A percentile compares a stretch with the other conserved stretches of the same genome.
phyloP scores from a whole-genome alignment of 2,797 vertebrate genomes.

The Syngnathus rostellatus region DNA sequence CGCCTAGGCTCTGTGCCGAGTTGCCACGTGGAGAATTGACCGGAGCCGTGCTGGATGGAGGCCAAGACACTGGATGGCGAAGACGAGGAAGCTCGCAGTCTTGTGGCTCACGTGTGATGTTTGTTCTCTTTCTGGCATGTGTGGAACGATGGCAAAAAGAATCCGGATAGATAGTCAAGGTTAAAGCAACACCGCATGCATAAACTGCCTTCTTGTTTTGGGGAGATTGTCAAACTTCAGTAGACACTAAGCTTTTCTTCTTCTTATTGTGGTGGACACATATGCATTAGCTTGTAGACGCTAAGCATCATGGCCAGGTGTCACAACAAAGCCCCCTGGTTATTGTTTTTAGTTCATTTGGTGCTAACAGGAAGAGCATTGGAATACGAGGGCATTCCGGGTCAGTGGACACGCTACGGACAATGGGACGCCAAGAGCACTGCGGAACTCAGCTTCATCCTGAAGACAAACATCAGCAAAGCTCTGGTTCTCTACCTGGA shows the following conservation, averaged over 20 bases:
- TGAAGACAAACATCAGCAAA: slow-evolving; percentile 83
- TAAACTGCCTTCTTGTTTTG: slow-evolving; percentile 26
- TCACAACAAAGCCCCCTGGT: slow-evolving; percentile 32
- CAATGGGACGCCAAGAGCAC: slow-evolving; percentile 77
- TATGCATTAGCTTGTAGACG: slow-evolving; percentile 20
- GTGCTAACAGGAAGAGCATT: slow-evolving; percentile 61
- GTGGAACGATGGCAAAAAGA: slow-evolving; percentile 60
- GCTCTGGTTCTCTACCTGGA: slow-evolving; percentile 87
- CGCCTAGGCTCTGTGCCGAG: slow-evolving; percentile 51
- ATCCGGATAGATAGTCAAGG: slow-evolving; percentile 58
- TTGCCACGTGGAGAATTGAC: slow-evolving; percentile 54
- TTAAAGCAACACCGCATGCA: slow-evolving; percentile 40
- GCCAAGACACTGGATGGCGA: slow-evolving; percentile 62
- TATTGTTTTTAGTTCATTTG: slow-evolving; percentile 52
- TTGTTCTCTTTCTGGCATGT: slow-evolving; percentile 47
- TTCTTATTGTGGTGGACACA: slow-evolving; percentile 37
- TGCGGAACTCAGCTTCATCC: slow-evolving; percentile 83
- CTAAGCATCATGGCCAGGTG: slow-evolving; percentile 55
- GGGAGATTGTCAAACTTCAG: slow-evolving; percentile 22
- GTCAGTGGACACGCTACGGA: slow-evolving; percentile 92
- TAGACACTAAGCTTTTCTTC: slow-evolving; percentile 21
- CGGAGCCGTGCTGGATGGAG: slow-evolving; percentile 53
- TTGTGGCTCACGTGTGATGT: slow-evolving; percentile 46
- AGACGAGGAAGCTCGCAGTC: slow-evolving; percentile 54
- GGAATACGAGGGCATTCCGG: slow-evolving; percentile 84